phyloP scores from a whole-genome alignment of 2,888 invertebrate species.

The Suillia variegata region DNA sequence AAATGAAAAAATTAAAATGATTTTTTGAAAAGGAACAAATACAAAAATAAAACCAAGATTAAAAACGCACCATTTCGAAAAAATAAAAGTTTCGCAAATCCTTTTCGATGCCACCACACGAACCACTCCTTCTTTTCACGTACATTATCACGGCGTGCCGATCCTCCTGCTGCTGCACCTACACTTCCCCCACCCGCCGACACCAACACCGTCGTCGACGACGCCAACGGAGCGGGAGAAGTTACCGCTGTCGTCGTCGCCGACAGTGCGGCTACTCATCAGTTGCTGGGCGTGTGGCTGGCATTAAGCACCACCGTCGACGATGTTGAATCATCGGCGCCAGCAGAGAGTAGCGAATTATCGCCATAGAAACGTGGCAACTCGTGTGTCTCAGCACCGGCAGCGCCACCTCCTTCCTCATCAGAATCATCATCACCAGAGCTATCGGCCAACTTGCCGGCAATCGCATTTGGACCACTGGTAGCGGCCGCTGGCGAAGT shows the following conservation, averaged over 20 bases:
- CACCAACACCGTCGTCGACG: conserved; percentile 1
- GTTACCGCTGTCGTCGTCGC: conserved; percentile 21
- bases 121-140: conserved; percentile 20
- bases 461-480: conserved; percentile 4
- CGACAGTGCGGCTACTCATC: conserved; percentile 27
- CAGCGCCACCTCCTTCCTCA: conserved; percentile 51
- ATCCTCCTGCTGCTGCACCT: conserved; percentile 18
- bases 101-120: conserved; percentile 25
- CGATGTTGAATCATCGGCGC: conserved; percentile 39
- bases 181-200: conserved; percentile 7
- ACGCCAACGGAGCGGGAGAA: too few species aligned
- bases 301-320: conserved; percentile 30
- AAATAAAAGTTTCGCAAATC: conserved; percentile 22
- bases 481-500: neutral
- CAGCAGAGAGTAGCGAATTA: conserved; percentile 36
- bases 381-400: conserved; percentile 44
- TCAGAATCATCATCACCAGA: conserved; percentile 61
- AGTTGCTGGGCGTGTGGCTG: conserved; percentile 29
- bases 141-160: too few species aligned
- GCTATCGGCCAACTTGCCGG: conserved; percentile 45
- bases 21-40: neutral
- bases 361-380: conserved; percentile 61
- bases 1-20: conserved; percentile 11
- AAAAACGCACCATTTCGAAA: conserved; percentile 23
- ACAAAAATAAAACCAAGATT: neutral